A percentile compares a stretch with the other conserved stretches of the same genome.
Conservation (phyloP, 2,888 invertebrate genomes). For the Tetragnatha montana region DNA sequence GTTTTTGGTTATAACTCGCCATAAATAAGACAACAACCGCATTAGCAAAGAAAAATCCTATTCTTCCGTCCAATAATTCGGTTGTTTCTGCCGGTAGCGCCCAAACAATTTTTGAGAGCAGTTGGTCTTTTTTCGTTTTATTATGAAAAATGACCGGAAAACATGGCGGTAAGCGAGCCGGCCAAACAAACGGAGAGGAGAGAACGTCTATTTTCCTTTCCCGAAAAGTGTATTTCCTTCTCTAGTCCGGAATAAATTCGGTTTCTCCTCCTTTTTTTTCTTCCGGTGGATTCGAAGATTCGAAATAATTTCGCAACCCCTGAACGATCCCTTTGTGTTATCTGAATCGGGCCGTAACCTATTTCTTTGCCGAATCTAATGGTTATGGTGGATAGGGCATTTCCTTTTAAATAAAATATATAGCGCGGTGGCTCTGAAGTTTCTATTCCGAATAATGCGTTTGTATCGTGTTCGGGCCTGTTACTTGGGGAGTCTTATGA, state of each 20-base stretch:
- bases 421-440: not conserved
- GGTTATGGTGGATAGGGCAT: not conserved
- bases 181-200: not conserved
- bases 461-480: too few relatives aligned
- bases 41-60: constrained; percentile 32
- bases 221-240: constrained; percentile 52
- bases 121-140: not conserved
- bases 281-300: not conserved
- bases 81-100: constrained; percentile 50
- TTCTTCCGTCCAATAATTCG: constrained; percentile 36
- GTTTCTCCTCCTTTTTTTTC: not conserved
- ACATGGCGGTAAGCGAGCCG: constrained; percentile 25
- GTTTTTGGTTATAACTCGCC: constrained; percentile 62
- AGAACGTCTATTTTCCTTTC: constrained; percentile 8
- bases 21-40: constrained; percentile 56
- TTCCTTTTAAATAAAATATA: constrained; percentile 1
- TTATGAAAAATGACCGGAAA: constrained; percentile 63
- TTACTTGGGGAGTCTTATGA: too few relatives aligned
- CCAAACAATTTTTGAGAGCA: constrained; percentile 28
- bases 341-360: not conserved
- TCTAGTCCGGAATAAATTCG: constrained; percentile 54
- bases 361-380: not conserved
- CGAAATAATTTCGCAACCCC: not conserved
- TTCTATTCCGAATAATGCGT: too few relatives aligned
- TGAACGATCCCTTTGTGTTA: constrained; percentile 4